A percentile compares a stretch with the other conserved stretches of the same genome.
These are phyloP conservation scores for Ascidia mentula DNA, from an alignment of 23 tunicate genomes.

Conservation along the genomic window DNA sequence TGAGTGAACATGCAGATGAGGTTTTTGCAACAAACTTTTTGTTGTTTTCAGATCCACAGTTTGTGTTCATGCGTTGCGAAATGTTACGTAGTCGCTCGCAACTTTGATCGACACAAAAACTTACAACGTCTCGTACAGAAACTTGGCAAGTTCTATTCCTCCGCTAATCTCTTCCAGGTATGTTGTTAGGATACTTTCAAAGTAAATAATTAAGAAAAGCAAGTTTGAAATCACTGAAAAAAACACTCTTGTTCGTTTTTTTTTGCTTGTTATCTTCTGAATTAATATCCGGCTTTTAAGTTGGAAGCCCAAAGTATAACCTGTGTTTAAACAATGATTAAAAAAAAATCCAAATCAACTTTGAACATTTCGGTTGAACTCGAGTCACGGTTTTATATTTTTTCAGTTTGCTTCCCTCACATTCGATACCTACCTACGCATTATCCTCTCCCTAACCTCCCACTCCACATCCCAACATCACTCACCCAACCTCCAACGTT, in stretches of 20 bases:
- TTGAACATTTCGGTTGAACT: no score
- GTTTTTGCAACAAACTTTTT: background rate
- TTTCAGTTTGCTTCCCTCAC: conserved; percentile 32
- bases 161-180: conserved; percentile 50
- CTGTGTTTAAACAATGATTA: no score
- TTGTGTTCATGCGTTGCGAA: conserved; percentile 14
- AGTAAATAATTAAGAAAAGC: no score
- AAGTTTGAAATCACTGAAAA: no score
- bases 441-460: conserved; percentile 27
- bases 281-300: no score
- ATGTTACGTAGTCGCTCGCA: conserved; percentile 24
- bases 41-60: conserved; percentile 26
- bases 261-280: no score
- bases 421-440: conserved; percentile 27
- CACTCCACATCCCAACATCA: background rate
- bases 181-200: no score
- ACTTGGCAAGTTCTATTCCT: conserved; percentile 25
- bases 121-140: conserved; percentile 38
- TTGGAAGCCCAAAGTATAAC: no score
- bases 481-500: no score
- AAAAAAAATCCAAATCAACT: no score
- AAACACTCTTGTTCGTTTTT: no score
- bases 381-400: background rate
- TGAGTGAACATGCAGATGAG: background rate
- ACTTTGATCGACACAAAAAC: conserved; percentile 11